phyloP scores from a whole-genome alignment of 64 coral and sea anemone species.

The Cladopsammia gracilis region DNA sequence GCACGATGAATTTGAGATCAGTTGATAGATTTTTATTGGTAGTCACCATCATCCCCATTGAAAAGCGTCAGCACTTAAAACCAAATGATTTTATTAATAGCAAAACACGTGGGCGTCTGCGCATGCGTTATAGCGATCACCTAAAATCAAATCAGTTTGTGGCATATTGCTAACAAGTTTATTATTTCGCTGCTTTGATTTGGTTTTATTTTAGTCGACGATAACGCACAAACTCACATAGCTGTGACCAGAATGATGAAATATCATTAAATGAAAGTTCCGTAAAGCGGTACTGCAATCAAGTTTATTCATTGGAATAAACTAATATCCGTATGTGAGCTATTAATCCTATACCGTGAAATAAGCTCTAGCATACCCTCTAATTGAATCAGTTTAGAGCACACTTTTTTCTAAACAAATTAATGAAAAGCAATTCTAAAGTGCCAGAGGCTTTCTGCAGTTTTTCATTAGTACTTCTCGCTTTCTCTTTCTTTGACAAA shows the following conservation, averaged over 20 bases:
- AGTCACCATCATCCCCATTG: not conserved
- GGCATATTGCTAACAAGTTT: not conserved
- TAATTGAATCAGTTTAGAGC: constrained; percentile 18
- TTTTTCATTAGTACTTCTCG: not conserved
- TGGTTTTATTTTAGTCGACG: not conserved
- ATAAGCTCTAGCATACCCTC: not conserved
- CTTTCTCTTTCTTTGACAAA: not conserved
- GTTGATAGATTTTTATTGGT: constrained; percentile 19
- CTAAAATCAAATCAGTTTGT: constrained; percentile 40
- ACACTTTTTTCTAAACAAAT: constrained; percentile 37
- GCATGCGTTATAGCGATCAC: not conserved
- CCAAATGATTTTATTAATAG: not conserved
- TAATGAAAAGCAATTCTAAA: constrained; percentile 21
- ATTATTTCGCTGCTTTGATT: not conserved
- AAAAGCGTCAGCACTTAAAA: not conserved
- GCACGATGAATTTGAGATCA: constrained; percentile 11
- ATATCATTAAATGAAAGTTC: not conserved
- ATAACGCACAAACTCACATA: not conserved
- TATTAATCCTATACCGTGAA: constrained; percentile 5
- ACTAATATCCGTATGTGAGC: not conserved
- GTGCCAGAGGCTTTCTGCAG: not conserved
- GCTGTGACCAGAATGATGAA: not conserved
- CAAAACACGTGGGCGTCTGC: not conserved
- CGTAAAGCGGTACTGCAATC: not conserved
- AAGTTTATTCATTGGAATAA: not conserved